Percentiles rank a stretch among this genome's conserved stretches.
Conservation (phyloP, 2,797 vertebrate species). For the Tokudaia tokunoshimensis region DNA sequence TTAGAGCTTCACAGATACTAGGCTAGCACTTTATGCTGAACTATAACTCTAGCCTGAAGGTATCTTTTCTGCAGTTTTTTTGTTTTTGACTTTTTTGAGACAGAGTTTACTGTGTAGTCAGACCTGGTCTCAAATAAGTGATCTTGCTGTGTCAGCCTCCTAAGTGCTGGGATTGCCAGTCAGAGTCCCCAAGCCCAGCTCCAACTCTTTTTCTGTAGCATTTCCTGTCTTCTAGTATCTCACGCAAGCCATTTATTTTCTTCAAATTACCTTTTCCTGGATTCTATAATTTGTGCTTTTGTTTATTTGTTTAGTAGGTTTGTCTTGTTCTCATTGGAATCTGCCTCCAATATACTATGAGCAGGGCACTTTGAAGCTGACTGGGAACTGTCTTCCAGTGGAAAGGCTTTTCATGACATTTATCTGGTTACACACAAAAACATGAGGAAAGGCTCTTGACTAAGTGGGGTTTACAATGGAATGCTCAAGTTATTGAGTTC, state of each 20-base stretch:
- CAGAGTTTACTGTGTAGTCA: background rate
- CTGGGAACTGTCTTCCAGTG: background rate
- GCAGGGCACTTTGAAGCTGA: background rate
- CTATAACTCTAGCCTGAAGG: background rate
- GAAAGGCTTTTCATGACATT: background rate
- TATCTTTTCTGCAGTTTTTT: background rate
- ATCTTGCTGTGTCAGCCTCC: background rate
- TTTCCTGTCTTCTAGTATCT: background rate
- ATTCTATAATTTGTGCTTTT: background rate
- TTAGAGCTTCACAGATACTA: background rate
- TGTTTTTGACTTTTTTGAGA: background rate
- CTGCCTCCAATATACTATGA: background rate
- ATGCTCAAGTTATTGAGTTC: background rate
- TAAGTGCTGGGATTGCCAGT: background rate
- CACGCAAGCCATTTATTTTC: conserved; percentile 9
- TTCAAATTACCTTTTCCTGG: conserved; percentile 22
- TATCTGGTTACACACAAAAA: background rate
- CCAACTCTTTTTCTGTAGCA: background rate
- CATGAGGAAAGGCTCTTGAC: background rate
- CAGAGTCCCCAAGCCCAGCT: background rate
- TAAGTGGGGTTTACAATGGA: background rate
- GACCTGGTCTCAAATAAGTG: background rate
- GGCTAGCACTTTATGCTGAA: background rate
- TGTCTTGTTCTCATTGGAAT: conserved; percentile 1
- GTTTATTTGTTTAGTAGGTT: background rate